Percentiles rank a stretch among this genome's conserved stretches.
These are phyloP conservation scores for Cephus pulcher DNA, from an alignment of 2,888 invertebrate species.

Conservation along the genomic window DNA sequence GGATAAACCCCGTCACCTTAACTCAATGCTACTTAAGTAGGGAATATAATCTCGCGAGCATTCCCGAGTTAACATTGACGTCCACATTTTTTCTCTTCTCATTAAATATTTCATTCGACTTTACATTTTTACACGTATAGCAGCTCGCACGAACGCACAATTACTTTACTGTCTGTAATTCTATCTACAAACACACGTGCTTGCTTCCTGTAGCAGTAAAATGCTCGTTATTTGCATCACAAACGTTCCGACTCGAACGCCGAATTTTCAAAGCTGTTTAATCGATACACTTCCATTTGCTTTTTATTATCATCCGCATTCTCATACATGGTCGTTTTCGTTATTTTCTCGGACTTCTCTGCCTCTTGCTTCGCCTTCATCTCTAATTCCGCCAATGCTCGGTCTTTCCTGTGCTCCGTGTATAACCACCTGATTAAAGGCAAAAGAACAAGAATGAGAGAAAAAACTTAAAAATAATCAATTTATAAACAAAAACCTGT, in stretches of 20 bases:
- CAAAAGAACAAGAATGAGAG: constrained; percentile 13
- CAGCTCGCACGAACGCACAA: too few species aligned
- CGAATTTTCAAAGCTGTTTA: constrained; percentile 56
- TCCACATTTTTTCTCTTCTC: too few species aligned
- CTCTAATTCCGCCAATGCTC: constrained; percentile 40
- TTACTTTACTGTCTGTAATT: too few species aligned
- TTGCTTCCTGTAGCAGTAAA: too few species aligned
- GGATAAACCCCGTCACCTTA: too few species aligned
- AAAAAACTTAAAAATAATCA: neutral
- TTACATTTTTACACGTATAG: too few species aligned
- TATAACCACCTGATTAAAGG: constrained; percentile 75
- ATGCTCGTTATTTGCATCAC: constrained; percentile 27
- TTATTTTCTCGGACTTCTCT: constrained; percentile 50
- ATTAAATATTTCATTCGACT: too few species aligned
- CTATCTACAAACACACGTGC: too few species aligned
- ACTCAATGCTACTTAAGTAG: too few species aligned
- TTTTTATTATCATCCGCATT: constrained; percentile 66
- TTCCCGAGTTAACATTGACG: too few species aligned
- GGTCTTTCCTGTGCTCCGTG: constrained; percentile 74
- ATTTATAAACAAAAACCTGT: neutral
- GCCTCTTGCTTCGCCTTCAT: constrained; percentile 44
- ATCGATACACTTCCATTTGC: constrained; percentile 50
- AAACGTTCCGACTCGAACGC: constrained; percentile 63
- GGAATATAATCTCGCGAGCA: too few species aligned
- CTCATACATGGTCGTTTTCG: constrained; percentile 63